Percentiles rank a stretch among this genome's conserved stretches.
phyloP scores from a whole-genome alignment of 2,797 vertebrate genomes.

The Sebastes umbrosus region DNA sequence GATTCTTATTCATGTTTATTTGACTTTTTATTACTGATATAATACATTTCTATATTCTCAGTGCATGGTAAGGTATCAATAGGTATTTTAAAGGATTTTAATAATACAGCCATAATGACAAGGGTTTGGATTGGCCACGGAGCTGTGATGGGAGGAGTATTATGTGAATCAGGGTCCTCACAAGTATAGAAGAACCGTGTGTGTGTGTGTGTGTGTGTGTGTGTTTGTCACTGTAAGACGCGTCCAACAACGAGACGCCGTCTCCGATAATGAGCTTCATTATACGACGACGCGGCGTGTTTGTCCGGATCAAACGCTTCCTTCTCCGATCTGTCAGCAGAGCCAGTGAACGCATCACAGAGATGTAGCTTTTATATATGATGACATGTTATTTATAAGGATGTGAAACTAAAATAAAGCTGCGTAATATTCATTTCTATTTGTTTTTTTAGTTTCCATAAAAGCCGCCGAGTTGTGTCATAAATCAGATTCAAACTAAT shows the following conservation, averaged over 20 bases:
- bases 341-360: slow-evolving; percentile 38
- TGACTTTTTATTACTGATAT: background rate
- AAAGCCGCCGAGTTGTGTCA: slow-evolving; percentile 31
- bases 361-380: slow-evolving; percentile 52
- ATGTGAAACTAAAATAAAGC: slow-evolving; percentile 60
- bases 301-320: slow-evolving; percentile 19
- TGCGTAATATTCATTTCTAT: slow-evolving; percentile 53
- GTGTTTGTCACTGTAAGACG: background rate
- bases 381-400: slow-evolving; percentile 63
- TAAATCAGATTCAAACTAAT: slow-evolving; percentile 79
- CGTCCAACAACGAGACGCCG: background rate
- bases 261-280: slow-evolving; percentile 40
- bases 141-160: background rate
- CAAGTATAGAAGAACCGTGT: slow-evolving; percentile 2
- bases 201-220: slow-evolving; percentile 3
- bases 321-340: slow-evolving; percentile 19
- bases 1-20: background rate
- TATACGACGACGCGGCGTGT: background rate
- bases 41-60: background rate
- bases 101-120: background rate
- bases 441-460: slow-evolving; percentile 18
- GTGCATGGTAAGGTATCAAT: background rate
- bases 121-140: background rate
- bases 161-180: slow-evolving; percentile 12
- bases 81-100: background rate